Conservation (phyloP, 1,140 invertebrate genomes). For the Pantala flavescens region DNA sequence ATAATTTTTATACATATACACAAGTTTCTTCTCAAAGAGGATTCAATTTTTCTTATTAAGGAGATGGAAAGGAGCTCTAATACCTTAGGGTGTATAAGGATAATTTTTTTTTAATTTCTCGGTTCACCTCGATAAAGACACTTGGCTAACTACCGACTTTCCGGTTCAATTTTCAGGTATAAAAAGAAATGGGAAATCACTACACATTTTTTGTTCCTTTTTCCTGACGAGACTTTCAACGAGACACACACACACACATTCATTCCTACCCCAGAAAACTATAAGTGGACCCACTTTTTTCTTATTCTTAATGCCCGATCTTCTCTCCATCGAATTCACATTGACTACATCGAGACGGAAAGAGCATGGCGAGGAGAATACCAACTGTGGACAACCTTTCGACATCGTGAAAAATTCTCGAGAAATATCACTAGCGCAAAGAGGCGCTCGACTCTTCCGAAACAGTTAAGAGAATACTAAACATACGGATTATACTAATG, state of each 20-base stretch:
- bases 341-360: no score
- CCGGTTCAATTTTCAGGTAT: no score
- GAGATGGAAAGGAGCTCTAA: no score
- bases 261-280: not conserved
- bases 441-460: not conserved
- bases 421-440: not conserved
- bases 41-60: not conserved
- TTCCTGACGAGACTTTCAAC: not conserved
- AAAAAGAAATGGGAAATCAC: not conserved
- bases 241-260: not conserved
- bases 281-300: not conserved
- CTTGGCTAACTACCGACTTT: no score
- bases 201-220: not conserved
- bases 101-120: no score
- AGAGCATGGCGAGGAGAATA: no score
- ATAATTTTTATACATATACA: not conserved
- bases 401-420: not conserved
- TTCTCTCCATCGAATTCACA: not conserved
- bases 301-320: not conserved
- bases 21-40: not conserved
- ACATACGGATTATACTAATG: no score
- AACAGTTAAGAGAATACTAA: no score
- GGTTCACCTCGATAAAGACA: no score
- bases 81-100: no score
- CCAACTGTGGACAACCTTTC: no score